Percentiles rank a stretch among this genome's conserved stretches.
These are phyloP conservation scores for Butorides virescens DNA, from an alignment of 2,113 vertebrate genomes.

Conservation along the genomic window DNA sequence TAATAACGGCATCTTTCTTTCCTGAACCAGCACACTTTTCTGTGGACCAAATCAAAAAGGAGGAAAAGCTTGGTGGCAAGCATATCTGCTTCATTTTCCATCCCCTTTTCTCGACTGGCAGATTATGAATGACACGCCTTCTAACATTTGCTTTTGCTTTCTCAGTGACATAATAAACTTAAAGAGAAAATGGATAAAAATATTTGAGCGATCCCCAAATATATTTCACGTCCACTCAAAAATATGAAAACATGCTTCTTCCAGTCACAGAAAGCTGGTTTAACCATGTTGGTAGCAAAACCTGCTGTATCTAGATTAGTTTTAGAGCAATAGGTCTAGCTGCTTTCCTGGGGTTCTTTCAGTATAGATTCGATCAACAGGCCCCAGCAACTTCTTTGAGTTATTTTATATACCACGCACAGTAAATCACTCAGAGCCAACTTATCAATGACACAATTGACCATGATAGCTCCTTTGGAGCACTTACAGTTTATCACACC, in stretches of 20 bases:
- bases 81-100: not conserved
- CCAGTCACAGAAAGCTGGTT: not conserved
- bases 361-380: not conserved
- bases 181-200: not conserved
- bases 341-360: not conserved
- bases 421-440: not conserved
- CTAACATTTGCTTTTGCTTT: not conserved
- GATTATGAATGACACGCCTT: not conserved
- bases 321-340: not conserved
- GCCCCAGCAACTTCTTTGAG: not conserved
- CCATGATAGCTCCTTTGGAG: slow-evolving; percentile 25
- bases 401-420: not conserved
- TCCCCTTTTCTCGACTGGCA: not conserved
- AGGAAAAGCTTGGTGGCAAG: not conserved
- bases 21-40: not conserved
- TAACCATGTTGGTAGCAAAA: not conserved
- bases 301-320: rapidly evolving
- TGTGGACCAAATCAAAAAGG: not conserved
- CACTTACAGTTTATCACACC: slow-evolving; percentile 12
- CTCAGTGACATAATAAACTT: not conserved
- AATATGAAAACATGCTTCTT: not conserved
- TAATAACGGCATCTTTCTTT: not conserved
- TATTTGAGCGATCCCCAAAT: not conserved
- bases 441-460: not conserved
- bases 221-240: not conserved